These are phyloP conservation scores for Paraplagusia blochii DNA, from an alignment of 2,113 vertebrate genomes.

Conservation along the genomic window DNA sequence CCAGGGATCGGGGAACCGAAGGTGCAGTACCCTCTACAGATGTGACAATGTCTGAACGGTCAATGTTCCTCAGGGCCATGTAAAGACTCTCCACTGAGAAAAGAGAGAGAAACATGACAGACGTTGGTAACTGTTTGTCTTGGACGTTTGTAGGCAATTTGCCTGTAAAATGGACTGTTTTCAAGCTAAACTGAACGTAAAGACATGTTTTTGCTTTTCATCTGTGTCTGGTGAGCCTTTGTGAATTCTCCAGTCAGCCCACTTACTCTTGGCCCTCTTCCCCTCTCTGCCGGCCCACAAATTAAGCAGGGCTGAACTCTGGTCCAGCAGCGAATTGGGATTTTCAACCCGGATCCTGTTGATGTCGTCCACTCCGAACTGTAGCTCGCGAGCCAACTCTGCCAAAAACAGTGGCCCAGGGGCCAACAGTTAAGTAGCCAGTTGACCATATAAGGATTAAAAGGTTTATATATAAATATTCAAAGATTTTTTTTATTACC, in stretches of 20 bases:
- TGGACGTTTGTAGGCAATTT: no score
- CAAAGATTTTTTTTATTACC: conserved; percentile 67
- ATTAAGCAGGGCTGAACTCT: conserved; percentile 88
- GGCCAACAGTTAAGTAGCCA: neutral
- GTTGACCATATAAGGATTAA: no score
- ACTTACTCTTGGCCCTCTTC: conserved; percentile 87
- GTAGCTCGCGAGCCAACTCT: conserved; percentile 95
- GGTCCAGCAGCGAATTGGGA: conserved; percentile 93
- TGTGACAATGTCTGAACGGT: conserved; percentile 87
- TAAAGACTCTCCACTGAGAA: conserved; percentile 86
- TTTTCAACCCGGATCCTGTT: conserved; percentile 96
- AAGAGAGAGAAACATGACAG: neutral
- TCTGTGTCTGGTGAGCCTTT: neutral
- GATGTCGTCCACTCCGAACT: conserved; percentile 93
- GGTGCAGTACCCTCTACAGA: conserved; percentile 80
- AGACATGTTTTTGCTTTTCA: no score
- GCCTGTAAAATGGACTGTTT: no score
- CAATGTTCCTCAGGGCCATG: conserved; percentile 84
- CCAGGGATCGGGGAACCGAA: conserved; percentile 69
- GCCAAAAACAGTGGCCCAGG: neutral
- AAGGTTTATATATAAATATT: no score
- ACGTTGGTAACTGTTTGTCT: no score
- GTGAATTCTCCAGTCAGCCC: neutral
- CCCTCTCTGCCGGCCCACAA: conserved; percentile 90
- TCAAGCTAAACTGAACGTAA: no score